Percentiles rank a stretch among this genome's conserved stretches.
Conservation (phyloP, 2,888 invertebrate species). For the Lepidocyrtoides sp. region DNA sequence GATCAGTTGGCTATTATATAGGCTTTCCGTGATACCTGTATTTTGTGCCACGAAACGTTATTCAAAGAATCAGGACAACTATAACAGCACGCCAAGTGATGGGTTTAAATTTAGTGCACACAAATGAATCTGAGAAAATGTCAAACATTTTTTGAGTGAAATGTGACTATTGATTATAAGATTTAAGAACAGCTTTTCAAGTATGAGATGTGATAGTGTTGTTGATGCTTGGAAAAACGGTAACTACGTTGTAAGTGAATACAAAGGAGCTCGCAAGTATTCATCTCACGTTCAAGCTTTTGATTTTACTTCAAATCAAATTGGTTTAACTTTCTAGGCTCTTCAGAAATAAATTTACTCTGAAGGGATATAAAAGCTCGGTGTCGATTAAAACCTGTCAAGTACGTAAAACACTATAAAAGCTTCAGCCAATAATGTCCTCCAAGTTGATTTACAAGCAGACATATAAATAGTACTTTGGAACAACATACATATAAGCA, state of each 20-base stretch:
- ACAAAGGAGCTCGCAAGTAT: neutral
- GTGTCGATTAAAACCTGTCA: neutral
- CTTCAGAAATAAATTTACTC: neutral
- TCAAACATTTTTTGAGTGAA: too few relatives aligned
- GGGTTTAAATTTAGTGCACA: too few relatives aligned
- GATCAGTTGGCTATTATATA: neutral
- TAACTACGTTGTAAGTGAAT: too few relatives aligned
- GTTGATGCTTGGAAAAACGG: too few relatives aligned
- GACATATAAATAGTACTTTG: neutral
- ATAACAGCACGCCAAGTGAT: neutral
- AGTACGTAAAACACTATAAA: neutral
- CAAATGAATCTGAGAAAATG: too few relatives aligned
- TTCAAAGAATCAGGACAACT: neutral
- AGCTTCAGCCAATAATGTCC: neutral
- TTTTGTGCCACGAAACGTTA: neutral
- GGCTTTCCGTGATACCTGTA: neutral
- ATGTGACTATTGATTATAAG: too few relatives aligned
- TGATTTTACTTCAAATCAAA: neutral
- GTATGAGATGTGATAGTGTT: too few relatives aligned
- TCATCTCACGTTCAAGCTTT: neutral
- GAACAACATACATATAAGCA: neutral
- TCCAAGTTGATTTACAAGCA: neutral
- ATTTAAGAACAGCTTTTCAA: too few relatives aligned
- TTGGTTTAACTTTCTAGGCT: neutral
- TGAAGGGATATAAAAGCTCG: neutral